Percentiles rank a stretch among this genome's conserved stretches.
Evolutionary conservation across 1,140 invertebrate genomes (phyloP).

Genomic region (Zaprionus ornatus): DNA sequence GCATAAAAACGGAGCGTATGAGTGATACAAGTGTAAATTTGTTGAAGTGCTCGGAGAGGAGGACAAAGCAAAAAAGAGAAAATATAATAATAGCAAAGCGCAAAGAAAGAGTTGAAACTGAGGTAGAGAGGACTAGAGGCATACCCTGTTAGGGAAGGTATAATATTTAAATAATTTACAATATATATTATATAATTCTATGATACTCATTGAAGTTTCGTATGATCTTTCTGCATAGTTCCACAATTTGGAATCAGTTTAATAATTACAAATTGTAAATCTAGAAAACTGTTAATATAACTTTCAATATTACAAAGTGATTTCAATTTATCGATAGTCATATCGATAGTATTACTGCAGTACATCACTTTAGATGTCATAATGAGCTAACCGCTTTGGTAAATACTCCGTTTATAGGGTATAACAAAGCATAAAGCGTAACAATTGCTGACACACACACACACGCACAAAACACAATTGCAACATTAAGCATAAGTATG

Average conservation of each 20-base stretch:
- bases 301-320: background rate
- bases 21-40: conserved; percentile 80
- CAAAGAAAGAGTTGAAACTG: background rate
- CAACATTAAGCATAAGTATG: conserved; percentile 15
- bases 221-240: too few relatives aligned
- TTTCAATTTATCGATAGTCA: background rate
- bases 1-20: conserved; percentile 68
- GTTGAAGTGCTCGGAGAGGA: conserved; percentile 63
- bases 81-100: conserved; percentile 6
- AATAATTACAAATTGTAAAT: too few relatives aligned
- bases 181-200: too few relatives aligned
- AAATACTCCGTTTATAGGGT: conserved; percentile 29
- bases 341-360: background rate
- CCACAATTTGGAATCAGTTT: too few relatives aligned
- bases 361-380: background rate
- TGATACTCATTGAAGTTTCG: too few relatives aligned
- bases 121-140: too few relatives aligned
- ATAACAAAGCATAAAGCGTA: conserved; percentile 51
- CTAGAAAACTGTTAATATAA: background rate
- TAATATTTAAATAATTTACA: too few relatives aligned
- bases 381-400: background rate
- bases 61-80: conserved; percentile 30
- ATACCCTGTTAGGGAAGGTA: background rate
- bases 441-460: conserved; percentile 56
- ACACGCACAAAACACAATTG: conserved; percentile 30